Conservation (phyloP, 2,113 vertebrate species). For the Pteruthius melanotis region DNA sequence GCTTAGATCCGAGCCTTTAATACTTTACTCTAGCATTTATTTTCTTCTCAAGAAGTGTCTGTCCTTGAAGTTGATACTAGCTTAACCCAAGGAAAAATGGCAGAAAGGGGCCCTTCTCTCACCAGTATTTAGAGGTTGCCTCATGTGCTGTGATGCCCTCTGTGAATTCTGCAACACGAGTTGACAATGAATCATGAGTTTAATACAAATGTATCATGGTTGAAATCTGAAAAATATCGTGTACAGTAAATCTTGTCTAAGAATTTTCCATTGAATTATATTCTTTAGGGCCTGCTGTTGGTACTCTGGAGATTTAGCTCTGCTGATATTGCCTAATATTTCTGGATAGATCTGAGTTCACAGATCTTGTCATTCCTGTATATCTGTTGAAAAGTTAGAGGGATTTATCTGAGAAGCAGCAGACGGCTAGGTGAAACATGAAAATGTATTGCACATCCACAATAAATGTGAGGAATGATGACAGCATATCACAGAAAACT, state of each 20-base stretch:
- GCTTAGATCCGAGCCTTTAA: not conserved
- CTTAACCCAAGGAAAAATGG: not conserved
- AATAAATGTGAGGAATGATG: conserved; percentile 40
- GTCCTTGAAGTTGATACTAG: conserved; percentile 4
- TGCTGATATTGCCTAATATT: conserved; percentile 40
- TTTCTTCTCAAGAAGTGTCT: not conserved
- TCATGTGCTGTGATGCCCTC: not conserved
- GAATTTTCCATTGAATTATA: conserved; percentile 38
- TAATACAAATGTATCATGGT: conserved; percentile 44
- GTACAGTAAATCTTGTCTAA: conserved; percentile 38
- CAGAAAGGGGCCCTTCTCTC: not conserved
- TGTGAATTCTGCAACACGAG: not conserved
- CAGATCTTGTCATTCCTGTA: conserved; percentile 4
- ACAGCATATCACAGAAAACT: conserved; percentile 27
- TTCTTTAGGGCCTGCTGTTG: not conserved
- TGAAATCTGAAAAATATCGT: conserved; percentile 45
- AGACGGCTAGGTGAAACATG: conserved; percentile 40
- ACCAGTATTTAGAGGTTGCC: not conserved
- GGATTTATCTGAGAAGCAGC: conserved; percentile 47
- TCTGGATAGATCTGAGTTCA: conserved; percentile 38
- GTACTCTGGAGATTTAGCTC: conserved; percentile 29
- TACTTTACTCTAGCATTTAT: not conserved
- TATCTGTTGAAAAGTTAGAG: conserved; percentile 52
- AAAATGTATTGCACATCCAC: conserved; percentile 40
- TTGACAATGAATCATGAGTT: conserved; percentile 40